Evolutionary conservation across 2,113 vertebrate genomes (phyloP).

Genomic region (Oreochromis aureus): DNA sequence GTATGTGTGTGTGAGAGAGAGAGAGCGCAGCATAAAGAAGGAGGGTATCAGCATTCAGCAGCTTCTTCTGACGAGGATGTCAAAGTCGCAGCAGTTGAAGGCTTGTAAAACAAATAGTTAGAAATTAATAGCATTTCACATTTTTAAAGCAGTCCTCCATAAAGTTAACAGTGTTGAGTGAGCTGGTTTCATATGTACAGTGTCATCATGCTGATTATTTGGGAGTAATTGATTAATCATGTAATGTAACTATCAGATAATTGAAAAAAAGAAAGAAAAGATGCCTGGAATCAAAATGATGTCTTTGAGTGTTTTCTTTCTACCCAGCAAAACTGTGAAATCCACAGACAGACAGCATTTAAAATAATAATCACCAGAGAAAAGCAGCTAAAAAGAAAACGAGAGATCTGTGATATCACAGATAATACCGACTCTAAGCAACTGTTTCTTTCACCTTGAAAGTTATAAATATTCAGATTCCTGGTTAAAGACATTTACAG

Average conservation of each 20-base stretch:
- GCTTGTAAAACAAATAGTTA: neutral
- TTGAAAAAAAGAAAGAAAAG: neutral
- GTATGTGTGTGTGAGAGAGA: neutral
- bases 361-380: neutral
- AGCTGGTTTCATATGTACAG: neutral
- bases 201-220: neutral
- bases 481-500: neutral
- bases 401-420: neutral
- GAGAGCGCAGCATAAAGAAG: neutral
- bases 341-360: neutral
- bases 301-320: neutral
- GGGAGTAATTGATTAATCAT: neutral
- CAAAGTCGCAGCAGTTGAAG: neutral
- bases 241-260: neutral
- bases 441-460: neutral
- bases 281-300: neutral
- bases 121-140: neutral
- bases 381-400: neutral
- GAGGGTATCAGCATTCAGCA: conserved; percentile 1
- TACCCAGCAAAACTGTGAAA: neutral
- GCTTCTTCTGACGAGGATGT: neutral
- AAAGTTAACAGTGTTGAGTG: neutral
- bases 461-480: neutral
- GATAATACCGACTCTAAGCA: neutral
- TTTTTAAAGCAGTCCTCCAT: neutral